Conservation (phyloP, 2,113 vertebrate genomes). For the Pterocles burchelli region DNA sequence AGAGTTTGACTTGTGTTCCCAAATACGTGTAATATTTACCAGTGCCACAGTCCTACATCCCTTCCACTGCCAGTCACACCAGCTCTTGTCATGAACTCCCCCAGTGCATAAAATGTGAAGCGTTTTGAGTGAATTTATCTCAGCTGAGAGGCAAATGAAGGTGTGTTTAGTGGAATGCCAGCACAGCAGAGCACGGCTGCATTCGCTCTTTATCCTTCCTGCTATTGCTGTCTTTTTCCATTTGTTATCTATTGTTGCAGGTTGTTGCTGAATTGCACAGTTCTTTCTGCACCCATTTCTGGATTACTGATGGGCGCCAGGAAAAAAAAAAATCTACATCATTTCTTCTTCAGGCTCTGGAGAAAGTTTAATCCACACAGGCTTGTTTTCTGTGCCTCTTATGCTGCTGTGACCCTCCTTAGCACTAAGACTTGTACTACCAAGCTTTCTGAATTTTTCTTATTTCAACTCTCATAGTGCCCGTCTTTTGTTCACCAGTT, state of each 20-base stretch:
- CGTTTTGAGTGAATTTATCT: neutral
- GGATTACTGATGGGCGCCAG: neutral
- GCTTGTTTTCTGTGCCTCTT: neutral
- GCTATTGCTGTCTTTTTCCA: neutral
- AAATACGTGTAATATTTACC: neutral
- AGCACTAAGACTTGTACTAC: neutral
- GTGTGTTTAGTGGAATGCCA: neutral
- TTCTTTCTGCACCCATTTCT: neutral
- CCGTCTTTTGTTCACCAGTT: neutral
- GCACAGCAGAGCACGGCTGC: neutral
- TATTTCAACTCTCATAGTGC: neutral
- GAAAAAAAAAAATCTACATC: neutral
- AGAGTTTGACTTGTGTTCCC: neutral
- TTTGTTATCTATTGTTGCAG: neutral
- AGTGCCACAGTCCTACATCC: neutral
- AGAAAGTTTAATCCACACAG: neutral
- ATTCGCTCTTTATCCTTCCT: neutral
- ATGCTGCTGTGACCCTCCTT: neutral
- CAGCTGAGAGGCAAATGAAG: neutral
- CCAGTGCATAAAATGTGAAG: neutral
- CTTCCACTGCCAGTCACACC: neutral
- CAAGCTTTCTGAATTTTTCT: neutral
- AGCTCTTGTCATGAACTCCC: neutral
- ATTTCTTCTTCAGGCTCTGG: neutral
- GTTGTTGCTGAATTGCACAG: neutral